Percentiles rank a stretch among this genome's conserved stretches.
phyloP scores from a whole-genome alignment of 2,888 invertebrate species.

The Euproctis similis region DNA sequence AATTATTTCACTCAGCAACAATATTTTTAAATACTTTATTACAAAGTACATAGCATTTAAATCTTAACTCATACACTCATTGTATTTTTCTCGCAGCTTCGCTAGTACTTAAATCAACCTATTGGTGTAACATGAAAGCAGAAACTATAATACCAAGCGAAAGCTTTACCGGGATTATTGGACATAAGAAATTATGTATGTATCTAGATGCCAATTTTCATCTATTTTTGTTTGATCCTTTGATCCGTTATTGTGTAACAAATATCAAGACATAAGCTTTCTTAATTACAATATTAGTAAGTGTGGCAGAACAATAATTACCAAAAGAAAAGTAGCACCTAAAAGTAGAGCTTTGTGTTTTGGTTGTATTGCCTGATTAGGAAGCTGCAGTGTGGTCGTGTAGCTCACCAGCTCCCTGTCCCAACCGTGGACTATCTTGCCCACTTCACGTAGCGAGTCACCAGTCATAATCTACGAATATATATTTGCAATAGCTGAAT shows the following conservation, averaged over 20 bases:
- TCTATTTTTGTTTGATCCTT: no score
- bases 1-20: no score
- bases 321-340: slow-evolving; percentile 89
- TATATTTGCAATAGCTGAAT: background rate
- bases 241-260: background rate
- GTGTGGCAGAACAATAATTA: slow-evolving; percentile 42
- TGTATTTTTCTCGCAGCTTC: no score
- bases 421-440: slow-evolving; percentile 84
- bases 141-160: no score
- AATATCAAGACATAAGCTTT: background rate
- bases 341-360: slow-evolving; percentile 87
- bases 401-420: slow-evolving; percentile 80
- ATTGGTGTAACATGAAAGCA: no score
- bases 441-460: slow-evolving; percentile 78
- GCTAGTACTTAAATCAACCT: no score
- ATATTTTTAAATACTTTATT: no score
- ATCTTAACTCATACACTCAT: no score
- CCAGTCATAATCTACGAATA: slow-evolving; percentile 65
- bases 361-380: slow-evolving; percentile 80
- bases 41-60: no score
- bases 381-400: slow-evolving; percentile 84
- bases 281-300: background rate
- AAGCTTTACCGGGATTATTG: no score
- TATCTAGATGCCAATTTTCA: no score
- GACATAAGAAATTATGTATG: no score